A percentile compares a stretch with the other conserved stretches of the same genome.
Evolutionary conservation across 2,888 invertebrate species (phyloP).

Genomic region (Xylota segnis): DNA sequence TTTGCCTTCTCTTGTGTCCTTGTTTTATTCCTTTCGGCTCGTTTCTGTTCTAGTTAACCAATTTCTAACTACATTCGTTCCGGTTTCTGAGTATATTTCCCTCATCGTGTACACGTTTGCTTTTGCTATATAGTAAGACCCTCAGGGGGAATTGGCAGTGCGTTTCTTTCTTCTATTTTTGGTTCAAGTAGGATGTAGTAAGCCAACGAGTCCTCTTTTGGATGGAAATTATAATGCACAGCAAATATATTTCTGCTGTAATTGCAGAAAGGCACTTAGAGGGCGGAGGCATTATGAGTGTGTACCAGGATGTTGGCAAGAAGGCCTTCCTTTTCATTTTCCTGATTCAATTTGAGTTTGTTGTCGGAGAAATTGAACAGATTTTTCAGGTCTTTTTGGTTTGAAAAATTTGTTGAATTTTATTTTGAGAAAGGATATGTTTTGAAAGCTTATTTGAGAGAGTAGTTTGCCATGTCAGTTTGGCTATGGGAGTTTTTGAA

Average conservation of each 20-base stretch:
- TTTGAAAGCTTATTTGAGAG: neutral
- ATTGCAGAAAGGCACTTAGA: slow-evolving; percentile 47
- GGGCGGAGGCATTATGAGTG: neutral
- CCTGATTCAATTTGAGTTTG: slow-evolving; percentile 47
- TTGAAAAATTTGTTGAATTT: slow-evolving; percentile 7
- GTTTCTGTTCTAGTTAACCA: slow-evolving; percentile 64
- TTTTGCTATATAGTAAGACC: too few species aligned
- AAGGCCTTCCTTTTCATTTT: slow-evolving; percentile 14
- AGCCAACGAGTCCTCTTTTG: slow-evolving; percentile 17
- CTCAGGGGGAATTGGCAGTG: slow-evolving; percentile 16
- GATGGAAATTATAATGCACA: slow-evolving; percentile 35
- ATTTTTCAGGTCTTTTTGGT: slow-evolving; percentile 11
- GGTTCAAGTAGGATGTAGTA: neutral
- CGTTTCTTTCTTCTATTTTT: slow-evolving; percentile 16
- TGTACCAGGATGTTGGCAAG: neutral
- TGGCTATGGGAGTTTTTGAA: neutral
- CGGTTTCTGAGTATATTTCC: slow-evolving; percentile 52
- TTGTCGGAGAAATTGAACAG: slow-evolving; percentile 14
- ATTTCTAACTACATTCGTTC: slow-evolving; percentile 60
- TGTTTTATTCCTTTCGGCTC: slow-evolving; percentile 27
- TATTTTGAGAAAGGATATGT: neutral
- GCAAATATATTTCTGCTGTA: slow-evolving; percentile 41
- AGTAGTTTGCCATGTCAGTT: neutral
- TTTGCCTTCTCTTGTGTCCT: slow-evolving; percentile 37
- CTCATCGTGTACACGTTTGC: slow-evolving; percentile 15